These are phyloP conservation scores for Euspilapteryx auroguttella DNA, from an alignment of 2,888 invertebrate species.

Conservation along the genomic window DNA sequence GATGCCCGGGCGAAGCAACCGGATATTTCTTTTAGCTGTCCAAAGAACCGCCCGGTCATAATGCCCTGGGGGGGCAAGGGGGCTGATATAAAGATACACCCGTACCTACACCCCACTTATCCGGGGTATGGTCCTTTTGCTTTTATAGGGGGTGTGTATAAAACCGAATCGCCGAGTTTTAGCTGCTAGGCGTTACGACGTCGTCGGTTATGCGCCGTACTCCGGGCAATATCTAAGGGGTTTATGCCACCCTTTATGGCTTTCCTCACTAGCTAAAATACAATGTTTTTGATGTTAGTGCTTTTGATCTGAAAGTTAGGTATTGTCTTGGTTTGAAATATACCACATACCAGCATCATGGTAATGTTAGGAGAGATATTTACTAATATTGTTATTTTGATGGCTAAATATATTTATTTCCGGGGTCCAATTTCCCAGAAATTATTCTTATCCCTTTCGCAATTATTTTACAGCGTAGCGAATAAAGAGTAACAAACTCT, in stretches of 20 bases:
- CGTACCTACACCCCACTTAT: slow-evolving; percentile 61
- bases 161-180: slow-evolving; percentile 60
- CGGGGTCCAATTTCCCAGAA: too few relatives aligned
- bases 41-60: slow-evolving; percentile 59
- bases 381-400: too few relatives aligned
- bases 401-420: too few relatives aligned
- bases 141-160: slow-evolving; percentile 62
- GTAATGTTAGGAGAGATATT: too few relatives aligned
- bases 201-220: slow-evolving; percentile 35
- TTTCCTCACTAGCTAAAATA: too few relatives aligned
- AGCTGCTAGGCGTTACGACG: slow-evolving; percentile 59
- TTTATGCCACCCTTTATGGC: slow-evolving; percentile 41
- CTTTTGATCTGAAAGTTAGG: too few relatives aligned
- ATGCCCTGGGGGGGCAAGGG: slow-evolving; percentile 44
- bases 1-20: slow-evolving; percentile 47
- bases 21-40: slow-evolving; percentile 62
- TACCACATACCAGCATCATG: too few relatives aligned
- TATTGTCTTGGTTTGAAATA: too few relatives aligned
- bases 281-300: too few relatives aligned
- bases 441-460: too few relatives aligned
- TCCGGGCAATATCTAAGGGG: slow-evolving; percentile 41
- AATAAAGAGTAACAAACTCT: too few relatives aligned
- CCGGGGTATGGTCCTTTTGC: slow-evolving; percentile 58
- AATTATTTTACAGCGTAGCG: too few relatives aligned
- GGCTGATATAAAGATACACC: slow-evolving; percentile 59